Evolutionary conservation across 2,888 invertebrate species (phyloP).

Genomic region (Trissolcus brochymenae): DNA sequence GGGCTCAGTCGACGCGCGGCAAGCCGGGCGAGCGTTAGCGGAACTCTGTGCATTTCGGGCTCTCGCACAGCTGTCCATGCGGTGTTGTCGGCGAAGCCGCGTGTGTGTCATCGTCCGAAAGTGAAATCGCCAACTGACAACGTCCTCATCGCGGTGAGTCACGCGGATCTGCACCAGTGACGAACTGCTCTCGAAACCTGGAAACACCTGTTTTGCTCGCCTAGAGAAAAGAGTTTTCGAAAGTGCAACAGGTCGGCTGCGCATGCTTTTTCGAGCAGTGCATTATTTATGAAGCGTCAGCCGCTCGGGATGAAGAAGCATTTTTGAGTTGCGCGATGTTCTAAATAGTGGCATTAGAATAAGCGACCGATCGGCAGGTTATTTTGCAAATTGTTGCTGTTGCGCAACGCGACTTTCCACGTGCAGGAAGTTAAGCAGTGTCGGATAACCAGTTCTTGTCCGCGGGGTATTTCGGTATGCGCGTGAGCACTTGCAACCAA

Average conservation of each 20-base stretch:
- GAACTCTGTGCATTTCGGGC: slow-evolving; percentile 12
- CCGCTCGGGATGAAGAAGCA: not conserved
- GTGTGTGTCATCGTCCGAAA: slow-evolving; percentile 7
- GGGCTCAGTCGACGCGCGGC: slow-evolving; percentile 52
- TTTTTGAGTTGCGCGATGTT: not conserved
- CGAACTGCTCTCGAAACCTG: no score
- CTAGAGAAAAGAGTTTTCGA: slow-evolving; percentile 11
- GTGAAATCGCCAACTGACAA: not conserved
- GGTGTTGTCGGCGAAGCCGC: slow-evolving; percentile 4
- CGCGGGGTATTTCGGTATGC: slow-evolving; percentile 36
- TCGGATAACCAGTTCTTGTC: slow-evolving; percentile 33
- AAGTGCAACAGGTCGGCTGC: not conserved
- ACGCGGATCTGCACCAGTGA: no score
- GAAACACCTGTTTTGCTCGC: no score
- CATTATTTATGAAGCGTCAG: not conserved
- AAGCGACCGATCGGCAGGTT: slow-evolving; percentile 19
- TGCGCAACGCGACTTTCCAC: slow-evolving; percentile 51
- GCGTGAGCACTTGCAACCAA: slow-evolving; percentile 11
- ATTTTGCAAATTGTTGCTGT: slow-evolving; percentile 14
- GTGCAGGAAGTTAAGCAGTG: slow-evolving; percentile 40
- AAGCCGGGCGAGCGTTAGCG: slow-evolving; percentile 48
- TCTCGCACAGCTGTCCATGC: not conserved
- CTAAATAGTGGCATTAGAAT: not conserved
- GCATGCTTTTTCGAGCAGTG: not conserved
- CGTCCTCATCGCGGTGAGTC: no score